Evolutionary conservation across 2,888 invertebrate species (phyloP).

Genomic region (Diabrotica balteata): DNA sequence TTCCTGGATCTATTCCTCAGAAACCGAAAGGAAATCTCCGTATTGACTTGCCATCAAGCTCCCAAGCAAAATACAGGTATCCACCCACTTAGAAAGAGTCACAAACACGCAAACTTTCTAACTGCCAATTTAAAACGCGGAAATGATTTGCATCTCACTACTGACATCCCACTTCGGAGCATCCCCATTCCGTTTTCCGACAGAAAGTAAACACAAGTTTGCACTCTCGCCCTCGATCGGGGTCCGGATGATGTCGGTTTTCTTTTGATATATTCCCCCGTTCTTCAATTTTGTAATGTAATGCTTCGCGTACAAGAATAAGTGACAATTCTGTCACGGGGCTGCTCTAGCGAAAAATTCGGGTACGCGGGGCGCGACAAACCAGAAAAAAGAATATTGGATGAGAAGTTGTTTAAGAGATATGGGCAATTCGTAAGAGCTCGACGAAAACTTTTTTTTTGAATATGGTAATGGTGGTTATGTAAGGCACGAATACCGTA

Average conservation of each 20-base stretch:
- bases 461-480: neutral
- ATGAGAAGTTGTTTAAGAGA: neutral
- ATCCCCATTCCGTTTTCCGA: conserved; percentile 5
- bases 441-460: neutral
- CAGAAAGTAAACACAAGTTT: conserved; percentile 29
- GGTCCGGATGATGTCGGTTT: conserved; percentile 16
- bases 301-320: conserved; percentile 34
- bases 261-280: conserved; percentile 35
- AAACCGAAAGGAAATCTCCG: no score
- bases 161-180: conserved; percentile 12
- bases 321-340: conserved; percentile 36
- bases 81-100: no score
- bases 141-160: conserved; percentile 27
- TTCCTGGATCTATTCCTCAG: no score
- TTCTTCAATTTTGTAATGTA: conserved; percentile 42
- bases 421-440: neutral
- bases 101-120: conserved; percentile 9
- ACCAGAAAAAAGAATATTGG: neutral
- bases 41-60: no score
- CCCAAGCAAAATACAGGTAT: no score
- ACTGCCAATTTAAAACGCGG: conserved; percentile 26
- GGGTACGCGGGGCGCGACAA: conserved; percentile 14
- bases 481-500: no score
- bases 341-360: conserved; percentile 34
- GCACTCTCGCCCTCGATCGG: conserved; percentile 22